Evolutionary conservation across 2,888 invertebrate species (phyloP).

Genomic region (Elegia similella): DNA sequence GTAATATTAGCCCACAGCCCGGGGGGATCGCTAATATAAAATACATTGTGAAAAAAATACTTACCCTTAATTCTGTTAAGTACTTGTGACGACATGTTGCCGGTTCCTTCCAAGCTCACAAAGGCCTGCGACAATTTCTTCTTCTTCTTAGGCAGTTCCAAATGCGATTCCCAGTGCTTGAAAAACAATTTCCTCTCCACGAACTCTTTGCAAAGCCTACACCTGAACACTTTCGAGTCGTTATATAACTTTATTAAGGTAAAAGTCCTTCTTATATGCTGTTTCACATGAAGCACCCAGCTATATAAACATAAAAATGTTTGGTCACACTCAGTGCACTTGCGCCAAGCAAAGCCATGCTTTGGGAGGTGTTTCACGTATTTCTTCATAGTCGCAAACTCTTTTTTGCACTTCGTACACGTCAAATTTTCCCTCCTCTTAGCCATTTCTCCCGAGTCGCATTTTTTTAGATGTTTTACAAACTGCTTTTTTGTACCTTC

Average conservation of each 20-base stretch:
- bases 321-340: not conserved
- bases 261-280: not conserved
- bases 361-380: not conserved
- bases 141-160: conserved; percentile 21
- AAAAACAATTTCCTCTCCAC: conserved; percentile 1
- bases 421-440: not conserved
- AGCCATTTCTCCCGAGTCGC: not conserved
- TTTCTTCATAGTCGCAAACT: not conserved
- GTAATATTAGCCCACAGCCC: too few relatives aligned
- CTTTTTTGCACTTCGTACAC: conserved; percentile 5
- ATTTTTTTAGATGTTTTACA: not conserved
- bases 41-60: too few relatives aligned
- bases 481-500: not conserved
- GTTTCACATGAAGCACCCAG: not conserved
- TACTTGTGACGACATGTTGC: conserved; percentile 22
- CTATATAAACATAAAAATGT: not conserved
- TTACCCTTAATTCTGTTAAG: not conserved
- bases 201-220: conserved; percentile 16
- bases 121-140: not conserved
- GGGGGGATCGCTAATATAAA: too few relatives aligned
- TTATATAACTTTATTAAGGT: not conserved
- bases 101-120: conserved; percentile 19
- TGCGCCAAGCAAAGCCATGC: not conserved
- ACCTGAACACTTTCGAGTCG: conserved; percentile 4
- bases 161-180: conserved; percentile 28